Evolutionary conservation across 37 sponge, comb jelly and placozoan species (phyloP).

Genomic region (Tethya wilhelma): DNA sequence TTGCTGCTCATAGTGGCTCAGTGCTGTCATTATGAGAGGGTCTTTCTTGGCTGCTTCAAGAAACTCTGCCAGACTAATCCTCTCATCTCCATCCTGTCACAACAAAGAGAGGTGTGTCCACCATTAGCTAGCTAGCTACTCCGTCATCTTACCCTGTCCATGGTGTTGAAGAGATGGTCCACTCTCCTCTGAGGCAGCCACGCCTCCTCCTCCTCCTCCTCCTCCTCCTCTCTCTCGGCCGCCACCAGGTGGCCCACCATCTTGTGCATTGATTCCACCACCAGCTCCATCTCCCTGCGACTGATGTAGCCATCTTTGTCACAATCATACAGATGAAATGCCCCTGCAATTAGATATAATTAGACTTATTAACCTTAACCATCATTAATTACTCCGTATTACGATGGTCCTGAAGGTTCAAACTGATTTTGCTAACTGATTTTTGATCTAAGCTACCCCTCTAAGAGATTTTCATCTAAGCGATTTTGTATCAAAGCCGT

Average conservation of each 20-base stretch:
- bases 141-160: conserved; percentile 45
- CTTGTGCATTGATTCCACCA: conserved; percentile 62
- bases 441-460: too few species aligned
- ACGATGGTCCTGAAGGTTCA: too few species aligned
- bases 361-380: too few species aligned
- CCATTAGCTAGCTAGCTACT: not conserved
- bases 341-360: conserved; percentile 23
- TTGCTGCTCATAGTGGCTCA: conserved; percentile 27
- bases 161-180: conserved; percentile 59
- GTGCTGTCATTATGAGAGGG: conserved; percentile 54
- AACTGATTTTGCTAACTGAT: too few species aligned
- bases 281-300: conserved; percentile 42
- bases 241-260: conserved; percentile 57
- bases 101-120: not conserved
- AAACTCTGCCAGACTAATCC: conserved; percentile 57
- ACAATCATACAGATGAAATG: conserved; percentile 53
- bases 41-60: conserved; percentile 57
- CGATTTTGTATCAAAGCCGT: too few species aligned
- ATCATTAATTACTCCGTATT: too few species aligned
- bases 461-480: too few species aligned
- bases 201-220: conserved; percentile 25
- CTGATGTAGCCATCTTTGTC: conserved; percentile 54
- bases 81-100: conserved; percentile 50
- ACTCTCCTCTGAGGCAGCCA: conserved; percentile 77
- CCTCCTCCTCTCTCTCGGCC: conserved; percentile 28